Evolutionary conservation across 1,140 invertebrate genomes (phyloP), one percentile per base, ranked within the genome.

Genomic region (Rhizoglyphus robini): DNA sequence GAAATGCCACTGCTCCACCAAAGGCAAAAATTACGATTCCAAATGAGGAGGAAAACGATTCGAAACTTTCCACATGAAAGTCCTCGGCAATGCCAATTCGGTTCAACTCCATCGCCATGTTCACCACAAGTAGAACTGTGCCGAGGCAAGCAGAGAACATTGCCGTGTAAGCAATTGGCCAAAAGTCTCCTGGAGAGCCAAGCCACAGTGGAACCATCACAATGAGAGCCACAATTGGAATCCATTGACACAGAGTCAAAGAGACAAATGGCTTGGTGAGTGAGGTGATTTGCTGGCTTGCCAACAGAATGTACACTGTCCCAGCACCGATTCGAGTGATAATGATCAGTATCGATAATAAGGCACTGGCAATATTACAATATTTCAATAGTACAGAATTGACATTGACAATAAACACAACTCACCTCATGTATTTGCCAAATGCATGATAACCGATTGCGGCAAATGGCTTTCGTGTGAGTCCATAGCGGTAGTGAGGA

Each of bases 121-220:
- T 8, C 4, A 66, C 31, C 11, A 68, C 27, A 5, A 65, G 23
- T 57, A 88, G 75, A 0, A 78, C 69, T 0, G 76, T 73, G 0
- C 81, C 82, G 13, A 87, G 79, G 1, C 86, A 76, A 1, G 86
- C 70, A 67, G 85, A 57, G 5, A 46, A 29, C 30, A 36, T 60
- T 23, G 51, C 64, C 1, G 32, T 80, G 78, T 83, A 84, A 34
- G 77, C 73, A 3, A 62, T 46, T 27, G 68, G 58, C 84, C 82
- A 81, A 73, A 86, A 86, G 69, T 86, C 83, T 71, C 83, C 84
- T 1, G 86, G 86, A 4, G 83, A 82, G 32, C 84, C 84, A 1
- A 86, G 78, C 77, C 84, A 84, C 68, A 83, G 81, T 0, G 83
- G 71, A 0, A 85, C 84, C 5, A 80, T 80, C 3, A 87, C 75